Conservation (phyloP, 2,888 invertebrate species). For the Chironomus riparius region DNA sequence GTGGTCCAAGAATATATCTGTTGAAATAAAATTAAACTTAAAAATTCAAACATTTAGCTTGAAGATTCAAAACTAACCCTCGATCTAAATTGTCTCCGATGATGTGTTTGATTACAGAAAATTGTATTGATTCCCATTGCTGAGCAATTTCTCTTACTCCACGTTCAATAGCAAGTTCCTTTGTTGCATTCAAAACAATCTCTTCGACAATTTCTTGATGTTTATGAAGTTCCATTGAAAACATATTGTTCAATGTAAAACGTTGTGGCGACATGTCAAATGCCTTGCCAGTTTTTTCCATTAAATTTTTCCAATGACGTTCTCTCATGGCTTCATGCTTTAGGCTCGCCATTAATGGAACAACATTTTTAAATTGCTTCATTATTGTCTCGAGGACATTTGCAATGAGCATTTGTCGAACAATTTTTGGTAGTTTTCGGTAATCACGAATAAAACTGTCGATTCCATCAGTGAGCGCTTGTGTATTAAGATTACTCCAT, state of each 20-base stretch:
- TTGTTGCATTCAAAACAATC: slow-evolving; percentile 80
- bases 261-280: slow-evolving; percentile 83
- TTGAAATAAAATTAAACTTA: background rate
- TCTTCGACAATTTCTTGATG: slow-evolving; percentile 74
- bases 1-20: slow-evolving; percentile 59
- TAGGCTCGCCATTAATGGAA: slow-evolving; percentile 81
- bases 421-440: slow-evolving; percentile 59
- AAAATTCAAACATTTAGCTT: too few relatives aligned
- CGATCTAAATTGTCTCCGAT: slow-evolving; percentile 58
- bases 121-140: slow-evolving; percentile 56
- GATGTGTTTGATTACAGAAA: slow-evolving; percentile 56
- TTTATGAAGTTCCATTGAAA: slow-evolving; percentile 81
- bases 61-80: too few relatives aligned
- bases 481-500: slow-evolving; percentile 81
- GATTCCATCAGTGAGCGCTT: slow-evolving; percentile 75
- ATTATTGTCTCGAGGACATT: slow-evolving; percentile 66
- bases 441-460: slow-evolving; percentile 74
- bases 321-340: slow-evolving; percentile 86
- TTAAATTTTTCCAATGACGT: slow-evolving; percentile 82
- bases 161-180: slow-evolving; percentile 84
- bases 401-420: slow-evolving; percentile 52
- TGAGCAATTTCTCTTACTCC: slow-evolving; percentile 76
- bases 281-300: slow-evolving; percentile 68
- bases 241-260: slow-evolving; percentile 89
- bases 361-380: slow-evolving; percentile 78